Conservation (phyloP, 2,113 vertebrate species). For the Rafetus swinhoei region DNA sequence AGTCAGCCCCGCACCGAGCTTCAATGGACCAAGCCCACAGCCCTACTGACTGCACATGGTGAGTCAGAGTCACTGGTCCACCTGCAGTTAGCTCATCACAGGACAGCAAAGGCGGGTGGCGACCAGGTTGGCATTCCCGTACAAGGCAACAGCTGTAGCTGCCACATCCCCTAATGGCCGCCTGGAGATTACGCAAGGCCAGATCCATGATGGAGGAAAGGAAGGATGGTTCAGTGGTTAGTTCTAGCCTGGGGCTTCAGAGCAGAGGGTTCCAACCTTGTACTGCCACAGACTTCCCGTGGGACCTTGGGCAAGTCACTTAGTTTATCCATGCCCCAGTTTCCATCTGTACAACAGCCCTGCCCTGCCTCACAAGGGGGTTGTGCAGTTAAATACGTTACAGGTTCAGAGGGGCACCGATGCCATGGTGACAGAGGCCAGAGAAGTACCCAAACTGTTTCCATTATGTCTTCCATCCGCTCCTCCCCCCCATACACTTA, state of each 20-base stretch:
- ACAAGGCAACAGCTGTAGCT: background rate
- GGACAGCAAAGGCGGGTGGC: background rate
- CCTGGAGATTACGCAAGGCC: background rate
- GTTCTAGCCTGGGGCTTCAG: background rate
- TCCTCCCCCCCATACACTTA: accelerated
- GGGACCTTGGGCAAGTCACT: background rate
- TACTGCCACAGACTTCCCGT: background rate
- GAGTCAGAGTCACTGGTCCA: background rate
- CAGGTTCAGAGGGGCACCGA: background rate
- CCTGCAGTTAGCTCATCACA: background rate
- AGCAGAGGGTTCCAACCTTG: background rate
- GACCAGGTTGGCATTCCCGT: background rate
- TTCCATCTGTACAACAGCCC: background rate
- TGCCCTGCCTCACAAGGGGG: background rate
- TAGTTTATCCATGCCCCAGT: background rate
- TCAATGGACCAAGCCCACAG: background rate
- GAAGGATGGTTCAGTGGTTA: background rate
- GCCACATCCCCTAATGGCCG: background rate
- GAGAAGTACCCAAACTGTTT: background rate
- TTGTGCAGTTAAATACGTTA: background rate
- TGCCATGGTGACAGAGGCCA: no score
- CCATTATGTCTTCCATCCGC: background rate
- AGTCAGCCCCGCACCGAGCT: background rate
- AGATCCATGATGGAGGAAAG: background rate
- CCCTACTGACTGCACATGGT: background rate